A percentile compares a stretch with the other conserved stretches of the same genome.
Evolutionary conservation across 2,113 vertebrate genomes (phyloP).

Genomic region (Myrmecobius fasciatus): DNA sequence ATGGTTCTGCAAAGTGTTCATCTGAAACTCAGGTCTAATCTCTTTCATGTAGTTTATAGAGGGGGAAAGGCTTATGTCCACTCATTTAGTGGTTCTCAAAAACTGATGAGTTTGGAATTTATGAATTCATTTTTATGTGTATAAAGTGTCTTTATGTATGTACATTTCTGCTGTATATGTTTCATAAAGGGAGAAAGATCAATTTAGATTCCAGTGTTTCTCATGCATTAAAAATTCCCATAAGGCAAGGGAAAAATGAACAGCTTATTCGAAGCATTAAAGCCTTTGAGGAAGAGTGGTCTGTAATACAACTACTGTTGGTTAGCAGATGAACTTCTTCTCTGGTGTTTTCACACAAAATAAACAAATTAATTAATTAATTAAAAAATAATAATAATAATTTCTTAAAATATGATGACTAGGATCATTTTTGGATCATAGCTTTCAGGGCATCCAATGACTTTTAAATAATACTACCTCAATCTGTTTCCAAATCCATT

Average conservation of each 20-base stretch:
- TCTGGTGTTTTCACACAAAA: neutral
- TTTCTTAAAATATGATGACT: neutral
- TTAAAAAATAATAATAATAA: too few species aligned
- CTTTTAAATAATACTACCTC: neutral
- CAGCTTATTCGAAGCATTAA: neutral
- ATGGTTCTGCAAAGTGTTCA: constrained; percentile 18
- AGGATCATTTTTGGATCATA: neutral
- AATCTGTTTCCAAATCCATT: neutral
- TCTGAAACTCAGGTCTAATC: neutral
- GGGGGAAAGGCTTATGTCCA: constrained; percentile 11
- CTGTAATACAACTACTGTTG: neutral
- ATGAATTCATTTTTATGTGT: constrained; percentile 33
- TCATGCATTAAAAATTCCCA: constrained; percentile 51
- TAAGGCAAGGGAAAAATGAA: constrained; percentile 31
- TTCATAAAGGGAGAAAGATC: constrained; percentile 37
- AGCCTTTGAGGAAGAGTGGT: neutral
- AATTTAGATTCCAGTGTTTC: constrained; percentile 61
- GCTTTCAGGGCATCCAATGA: neutral
- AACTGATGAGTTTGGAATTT: constrained; percentile 24
- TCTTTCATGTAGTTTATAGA: neutral
- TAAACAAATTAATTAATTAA: too few species aligned
- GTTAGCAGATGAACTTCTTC: constrained; percentile 38
- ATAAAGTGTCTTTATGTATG: constrained; percentile 41
- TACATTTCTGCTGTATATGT: constrained; percentile 38
- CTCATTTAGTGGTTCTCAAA: constrained; percentile 8